Evolutionary conservation across 2,888 invertebrate genomes (phyloP).

Genomic region (Synanthedon tipuliformis): DNA sequence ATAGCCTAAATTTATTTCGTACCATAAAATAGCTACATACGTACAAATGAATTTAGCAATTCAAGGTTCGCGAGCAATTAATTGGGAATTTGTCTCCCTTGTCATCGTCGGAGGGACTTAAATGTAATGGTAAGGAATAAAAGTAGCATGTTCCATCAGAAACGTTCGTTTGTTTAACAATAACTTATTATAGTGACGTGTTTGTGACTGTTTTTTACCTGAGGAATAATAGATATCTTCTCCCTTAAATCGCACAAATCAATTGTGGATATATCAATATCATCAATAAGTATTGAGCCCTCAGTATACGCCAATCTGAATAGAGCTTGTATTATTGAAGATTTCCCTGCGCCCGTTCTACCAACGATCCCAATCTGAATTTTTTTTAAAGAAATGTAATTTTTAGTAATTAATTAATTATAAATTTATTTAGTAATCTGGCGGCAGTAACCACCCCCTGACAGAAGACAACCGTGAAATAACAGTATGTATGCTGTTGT

Average conservation of each 20-base stretch:
- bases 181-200: no score
- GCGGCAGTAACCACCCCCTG: no score
- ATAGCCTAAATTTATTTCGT: no score
- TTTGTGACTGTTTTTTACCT: slow-evolving; percentile 24
- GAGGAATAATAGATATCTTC: slow-evolving; percentile 74
- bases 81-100: no score
- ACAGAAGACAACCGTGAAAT: no score
- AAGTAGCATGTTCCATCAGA: not conserved
- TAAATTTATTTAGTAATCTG: not conserved
- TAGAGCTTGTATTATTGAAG: slow-evolving; percentile 76
- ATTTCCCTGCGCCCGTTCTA: slow-evolving; percentile 77
- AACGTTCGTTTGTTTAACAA: not conserved
- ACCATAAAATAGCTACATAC: no score
- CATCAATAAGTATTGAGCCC: slow-evolving; percentile 78
- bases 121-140: no score
- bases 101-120: no score
- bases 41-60: not conserved
- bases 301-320: slow-evolving; percentile 75
- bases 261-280: slow-evolving; percentile 68
- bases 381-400: not conserved
- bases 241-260: slow-evolving; percentile 72
- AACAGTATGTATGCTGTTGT: no score
- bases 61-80: no score
- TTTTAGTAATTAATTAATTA: not conserved
- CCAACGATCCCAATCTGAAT: slow-evolving; percentile 75